Evolutionary conservation across 2,888 invertebrate genomes (phyloP).

Genomic region (Epiperipatus broadwayi): DNA sequence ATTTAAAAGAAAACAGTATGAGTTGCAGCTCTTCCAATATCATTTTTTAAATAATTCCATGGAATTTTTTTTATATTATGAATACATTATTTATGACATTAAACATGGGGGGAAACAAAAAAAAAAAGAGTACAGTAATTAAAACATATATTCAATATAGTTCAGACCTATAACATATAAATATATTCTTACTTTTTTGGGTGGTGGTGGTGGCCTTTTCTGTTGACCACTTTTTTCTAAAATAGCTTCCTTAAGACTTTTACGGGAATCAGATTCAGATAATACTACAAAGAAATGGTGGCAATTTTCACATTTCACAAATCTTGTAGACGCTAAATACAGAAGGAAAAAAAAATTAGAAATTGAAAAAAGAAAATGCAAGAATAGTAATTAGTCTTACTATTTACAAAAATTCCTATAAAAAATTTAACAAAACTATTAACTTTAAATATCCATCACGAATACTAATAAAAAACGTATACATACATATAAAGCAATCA

Average conservation of each 20-base stretch:
- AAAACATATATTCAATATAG: not conserved
- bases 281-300: slow-evolving; percentile 92
- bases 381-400: not conserved
- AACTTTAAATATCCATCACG: too few species aligned
- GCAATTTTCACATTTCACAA: slow-evolving; percentile 94
- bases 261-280: slow-evolving; percentile 76
- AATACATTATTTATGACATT: too few species aligned
- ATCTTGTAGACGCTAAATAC: slow-evolving; percentile 56
- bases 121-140: not conserved
- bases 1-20: too few species aligned
- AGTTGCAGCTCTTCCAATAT: too few species aligned
- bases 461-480: too few species aligned
- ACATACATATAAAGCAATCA: too few species aligned
- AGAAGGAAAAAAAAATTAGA: slow-evolving; percentile 15
- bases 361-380: slow-evolving; percentile 4
- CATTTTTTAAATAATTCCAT: too few species aligned
- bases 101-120: not conserved
- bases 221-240: slow-evolving; percentile 33
- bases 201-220: slow-evolving; percentile 61
- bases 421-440: too few species aligned
- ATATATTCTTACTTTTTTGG: slow-evolving; percentile 48
- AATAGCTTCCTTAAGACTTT: slow-evolving; percentile 44
- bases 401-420: too few species aligned
- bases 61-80: too few species aligned
- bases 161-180: not conserved